Base-by-base conservation (phyloP, 2,113 vertebrate genomes). In the Etheostoma spectabile region DNA sequence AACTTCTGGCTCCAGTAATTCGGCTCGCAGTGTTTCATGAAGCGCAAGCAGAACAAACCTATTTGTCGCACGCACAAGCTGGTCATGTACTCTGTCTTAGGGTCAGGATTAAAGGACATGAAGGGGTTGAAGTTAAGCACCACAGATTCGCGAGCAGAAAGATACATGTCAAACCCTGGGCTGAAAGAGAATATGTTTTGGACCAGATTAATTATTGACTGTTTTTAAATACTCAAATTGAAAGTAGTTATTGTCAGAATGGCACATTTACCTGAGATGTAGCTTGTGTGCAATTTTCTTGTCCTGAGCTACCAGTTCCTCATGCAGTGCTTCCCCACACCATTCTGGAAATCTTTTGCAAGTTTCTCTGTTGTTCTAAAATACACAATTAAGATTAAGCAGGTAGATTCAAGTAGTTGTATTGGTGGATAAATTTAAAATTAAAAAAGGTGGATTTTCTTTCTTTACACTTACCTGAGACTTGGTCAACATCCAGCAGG, bases 101-200 rank as follows among this genome's bases (percentile, higher is more conserved):
- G 96, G 89, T 99, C 97, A 6, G 95, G 95, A 35, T 95, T 96
- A 93, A 99, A 97, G 84, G 95, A 95, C 91, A 98, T 94, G 90
- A 99, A 99, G 13, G 98, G 95, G 90, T 99, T 99, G 92, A 95
- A 99, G 95, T 99, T 99, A 77, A 99, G 89, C 91, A 99, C 96
- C 78, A 99, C 72, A 2, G 98, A 89, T 24, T 99, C 96, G 12
- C 98, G 96, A 18, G 97, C 95, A 74, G 95, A 94, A 19, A 99
- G 94, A 93, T 99, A 99, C 98, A 99, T 99, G 79, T 99, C 97
- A 94, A 98, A 99, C 98, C 98, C 99, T 2, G 98, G 98, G 19
- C 92, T 99, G 86, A 13, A 83, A 84, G 30, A 59, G 27, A 30
- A 61, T 2, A 38, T 2, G 1, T 7, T 0, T 63, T 51, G 12